Evolutionary conservation across 2,888 invertebrate species (phyloP).

Genomic region (Amblyteles armatorius): DNA sequence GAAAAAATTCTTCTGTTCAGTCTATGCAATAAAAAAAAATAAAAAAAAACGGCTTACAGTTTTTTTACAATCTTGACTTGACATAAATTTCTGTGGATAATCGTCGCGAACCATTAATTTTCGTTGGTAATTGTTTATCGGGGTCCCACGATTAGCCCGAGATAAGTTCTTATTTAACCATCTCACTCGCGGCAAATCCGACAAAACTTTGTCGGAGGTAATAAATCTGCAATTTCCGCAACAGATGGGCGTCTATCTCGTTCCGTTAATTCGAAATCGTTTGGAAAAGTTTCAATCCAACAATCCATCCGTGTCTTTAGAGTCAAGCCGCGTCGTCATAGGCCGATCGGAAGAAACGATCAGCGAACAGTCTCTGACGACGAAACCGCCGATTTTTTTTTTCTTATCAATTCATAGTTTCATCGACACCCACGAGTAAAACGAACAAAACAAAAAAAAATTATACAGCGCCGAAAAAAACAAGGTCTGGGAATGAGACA

Average conservation of each 20-base stretch:
- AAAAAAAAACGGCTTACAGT: not conserved
- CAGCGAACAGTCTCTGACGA: not conserved
- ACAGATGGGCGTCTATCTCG: not conserved
- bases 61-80: no score
- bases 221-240: conserved; percentile 17
- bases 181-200: not conserved
- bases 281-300: not conserved
- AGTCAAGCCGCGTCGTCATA: not conserved
- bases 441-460: not conserved
- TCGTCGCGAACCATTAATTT: no score
- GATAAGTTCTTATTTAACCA: not conserved
- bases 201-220: not conserved
- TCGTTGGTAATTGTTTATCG: not conserved
- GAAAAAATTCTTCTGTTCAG: not conserved
- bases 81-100: no score
- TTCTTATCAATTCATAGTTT: conserved; percentile 64
- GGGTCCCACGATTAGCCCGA: not conserved
- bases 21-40: not conserved
- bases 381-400: conserved; percentile 3
- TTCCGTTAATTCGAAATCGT: not conserved
- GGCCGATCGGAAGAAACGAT: not conserved
- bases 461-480: conserved; percentile 13
- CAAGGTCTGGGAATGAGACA: not conserved
- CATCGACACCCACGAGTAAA: conserved; percentile 57
- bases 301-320: conserved; percentile 3